Conservation (phyloP, 2,113 vertebrate species). For the Arothron firmamentum region DNA sequence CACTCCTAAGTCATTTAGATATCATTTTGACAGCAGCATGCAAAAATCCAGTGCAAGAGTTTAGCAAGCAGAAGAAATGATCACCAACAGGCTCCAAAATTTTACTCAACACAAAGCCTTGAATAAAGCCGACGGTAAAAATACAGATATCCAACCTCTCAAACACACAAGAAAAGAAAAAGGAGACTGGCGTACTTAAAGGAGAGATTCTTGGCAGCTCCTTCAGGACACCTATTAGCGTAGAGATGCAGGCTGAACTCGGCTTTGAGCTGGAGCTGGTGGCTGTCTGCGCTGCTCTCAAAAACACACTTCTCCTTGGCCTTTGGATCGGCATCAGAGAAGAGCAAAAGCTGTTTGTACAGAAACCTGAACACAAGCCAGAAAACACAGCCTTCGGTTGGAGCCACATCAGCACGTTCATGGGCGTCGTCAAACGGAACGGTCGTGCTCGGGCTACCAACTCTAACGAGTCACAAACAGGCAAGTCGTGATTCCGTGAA, state of each 20-base stretch:
- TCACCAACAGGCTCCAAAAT: background rate
- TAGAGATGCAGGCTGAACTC: constrained; percentile 82
- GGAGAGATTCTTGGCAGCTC: constrained; percentile 61
- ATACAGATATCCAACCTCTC: background rate
- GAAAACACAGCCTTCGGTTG: constrained; percentile 2
- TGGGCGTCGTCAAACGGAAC: background rate
- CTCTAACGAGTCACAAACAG: background rate
- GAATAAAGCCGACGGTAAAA: background rate
- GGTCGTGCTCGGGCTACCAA: background rate
- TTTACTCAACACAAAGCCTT: background rate
- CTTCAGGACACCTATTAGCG: constrained; percentile 75
- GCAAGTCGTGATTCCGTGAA: too few relatives aligned
- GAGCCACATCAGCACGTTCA: constrained; percentile 7
- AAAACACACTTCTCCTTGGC: constrained; percentile 75
- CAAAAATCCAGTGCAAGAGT: too few relatives aligned
- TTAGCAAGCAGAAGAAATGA: too few relatives aligned
- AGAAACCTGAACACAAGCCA: constrained; percentile 75
- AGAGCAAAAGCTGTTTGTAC: constrained; percentile 83
- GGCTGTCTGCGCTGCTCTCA: constrained; percentile 53
- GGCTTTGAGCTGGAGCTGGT: constrained; percentile 78
- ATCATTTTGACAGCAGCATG: too few relatives aligned
- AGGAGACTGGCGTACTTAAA: constrained; percentile 45
- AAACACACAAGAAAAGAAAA: background rate
- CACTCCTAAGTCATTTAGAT: background rate
- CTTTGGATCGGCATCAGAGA: constrained; percentile 65